A percentile compares a stretch with the other conserved stretches of the same genome.
These are phyloP conservation scores for Cataglyphis albicans DNA, from an alignment of 2,888 invertebrate genomes.

Conservation along the genomic window DNA sequence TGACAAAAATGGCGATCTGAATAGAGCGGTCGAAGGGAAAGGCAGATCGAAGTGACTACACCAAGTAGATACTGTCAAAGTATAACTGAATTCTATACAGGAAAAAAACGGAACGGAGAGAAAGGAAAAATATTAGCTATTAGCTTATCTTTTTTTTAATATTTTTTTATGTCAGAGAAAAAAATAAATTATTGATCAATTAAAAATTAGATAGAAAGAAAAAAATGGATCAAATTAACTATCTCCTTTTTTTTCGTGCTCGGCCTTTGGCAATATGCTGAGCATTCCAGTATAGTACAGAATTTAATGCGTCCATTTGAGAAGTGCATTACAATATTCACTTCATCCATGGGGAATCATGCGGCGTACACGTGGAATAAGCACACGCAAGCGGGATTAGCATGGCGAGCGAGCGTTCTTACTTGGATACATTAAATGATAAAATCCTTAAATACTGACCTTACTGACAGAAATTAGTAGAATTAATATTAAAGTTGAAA, in stretches of 20 bases:
- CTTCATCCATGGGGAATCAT: conserved; percentile 58
- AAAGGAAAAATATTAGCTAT: too few relatives aligned
- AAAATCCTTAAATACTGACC: neutral
- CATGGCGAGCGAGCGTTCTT: neutral
- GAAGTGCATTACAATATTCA: too few relatives aligned
- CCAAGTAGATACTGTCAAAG: conserved; percentile 80
- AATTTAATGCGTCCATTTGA: too few relatives aligned
- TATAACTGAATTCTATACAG: too few relatives aligned
- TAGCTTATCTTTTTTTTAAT: neutral
- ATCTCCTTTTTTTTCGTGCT: too few relatives aligned
- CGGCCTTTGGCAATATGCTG: neutral
- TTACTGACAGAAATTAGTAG: neutral
- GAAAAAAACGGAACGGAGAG: too few relatives aligned
- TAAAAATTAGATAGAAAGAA: neutral
- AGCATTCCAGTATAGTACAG: too few relatives aligned
- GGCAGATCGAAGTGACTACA: conserved; percentile 76
- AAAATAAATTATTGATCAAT: neutral
- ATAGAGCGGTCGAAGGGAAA: conserved; percentile 77
- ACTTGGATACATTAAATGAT: neutral
- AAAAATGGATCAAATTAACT: too few relatives aligned
- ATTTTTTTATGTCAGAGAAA: neutral
- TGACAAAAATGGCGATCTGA: conserved; percentile 32
- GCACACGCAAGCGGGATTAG: neutral
- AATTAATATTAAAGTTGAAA: neutral
- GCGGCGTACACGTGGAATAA: conserved; percentile 14